Conservation (phyloP, 2,888 invertebrate genomes). For the Drosophila recens region DNA sequence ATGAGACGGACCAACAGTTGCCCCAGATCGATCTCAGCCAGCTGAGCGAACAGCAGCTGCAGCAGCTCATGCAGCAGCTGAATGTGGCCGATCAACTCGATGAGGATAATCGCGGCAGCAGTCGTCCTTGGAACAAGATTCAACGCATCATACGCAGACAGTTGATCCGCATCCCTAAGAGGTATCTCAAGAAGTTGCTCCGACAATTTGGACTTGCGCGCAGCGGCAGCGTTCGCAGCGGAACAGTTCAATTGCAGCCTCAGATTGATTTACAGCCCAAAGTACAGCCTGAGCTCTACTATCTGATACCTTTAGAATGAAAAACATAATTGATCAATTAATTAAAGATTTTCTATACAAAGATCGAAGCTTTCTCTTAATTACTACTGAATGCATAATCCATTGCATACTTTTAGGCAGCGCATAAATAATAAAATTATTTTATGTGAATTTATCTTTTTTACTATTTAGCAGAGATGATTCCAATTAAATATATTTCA, state of each 20-base stretch:
- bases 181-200: conserved; percentile 66
- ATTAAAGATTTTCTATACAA: neutral
- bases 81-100: conserved; percentile 17
- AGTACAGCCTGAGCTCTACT: conserved; percentile 40
- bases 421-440: neutral
- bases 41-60: conserved; percentile 53
- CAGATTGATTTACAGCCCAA: neutral
- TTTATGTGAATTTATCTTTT: too few species aligned
- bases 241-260: neutral
- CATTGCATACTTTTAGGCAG: neutral
- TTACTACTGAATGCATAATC: neutral
- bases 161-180: conserved; percentile 64
- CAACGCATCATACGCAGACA: conserved; percentile 70
- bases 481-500: neutral
- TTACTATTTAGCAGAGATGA: neutral
- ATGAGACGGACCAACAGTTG: conserved; percentile 15
- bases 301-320: conserved; percentile 62
- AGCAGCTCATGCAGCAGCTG: conserved; percentile 53
- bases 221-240: conserved; percentile 24
- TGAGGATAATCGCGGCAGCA: conserved; percentile 60
- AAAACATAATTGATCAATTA: conserved; percentile 3
- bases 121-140: conserved; percentile 69
- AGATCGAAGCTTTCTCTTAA: neutral
- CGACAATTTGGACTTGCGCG: conserved; percentile 64
- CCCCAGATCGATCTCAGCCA: conserved; percentile 56